These are phyloP conservation scores for Eledona agricola DNA, from an alignment of 2,888 invertebrate species.

Conservation along the genomic window DNA sequence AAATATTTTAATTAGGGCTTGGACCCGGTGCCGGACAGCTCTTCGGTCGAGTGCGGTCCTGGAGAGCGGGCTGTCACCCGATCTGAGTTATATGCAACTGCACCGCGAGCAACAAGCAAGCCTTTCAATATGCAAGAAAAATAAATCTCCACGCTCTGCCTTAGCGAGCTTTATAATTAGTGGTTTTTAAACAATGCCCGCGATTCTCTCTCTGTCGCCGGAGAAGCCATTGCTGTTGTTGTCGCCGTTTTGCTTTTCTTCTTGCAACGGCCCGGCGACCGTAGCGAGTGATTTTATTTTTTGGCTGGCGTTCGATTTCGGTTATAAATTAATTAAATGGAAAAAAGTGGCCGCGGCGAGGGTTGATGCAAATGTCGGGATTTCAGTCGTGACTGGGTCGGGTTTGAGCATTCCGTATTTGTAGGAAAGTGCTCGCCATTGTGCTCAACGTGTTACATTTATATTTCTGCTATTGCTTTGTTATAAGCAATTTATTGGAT, in stretches of 20 bases:
- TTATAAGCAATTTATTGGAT: conserved; percentile 61
- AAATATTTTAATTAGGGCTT: conserved; percentile 9
- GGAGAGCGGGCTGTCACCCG: conserved; percentile 58
- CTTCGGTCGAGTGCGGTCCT: conserved; percentile 46
- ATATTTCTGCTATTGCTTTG: conserved; percentile 61
- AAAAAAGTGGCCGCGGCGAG: not conserved
- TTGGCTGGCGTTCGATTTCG: conserved; percentile 13
- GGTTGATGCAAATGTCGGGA: conserved; percentile 24
- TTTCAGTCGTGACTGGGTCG: conserved; percentile 25
- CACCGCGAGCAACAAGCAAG: conserved; percentile 58
- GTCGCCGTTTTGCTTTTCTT: conserved; percentile 53
- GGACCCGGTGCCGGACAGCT: not conserved
- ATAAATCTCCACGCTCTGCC: conserved; percentile 60
- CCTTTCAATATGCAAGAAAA: conserved; percentile 64
- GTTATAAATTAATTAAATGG: conserved; percentile 25
- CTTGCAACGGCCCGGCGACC: conserved; percentile 55
- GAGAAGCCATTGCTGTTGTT: conserved; percentile 48
- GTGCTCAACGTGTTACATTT: conserved; percentile 58
- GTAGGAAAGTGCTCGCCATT: conserved; percentile 49
- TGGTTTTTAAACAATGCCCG: conserved; percentile 63
- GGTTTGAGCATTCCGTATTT: conserved; percentile 48
- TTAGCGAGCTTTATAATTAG: conserved; percentile 62
- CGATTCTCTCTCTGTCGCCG: conserved; percentile 49
- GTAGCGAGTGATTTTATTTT: too few relatives aligned
- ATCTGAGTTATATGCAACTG: conserved; percentile 62